Base-by-base conservation (phyloP, 1,140 invertebrate species). In the Pogonomyrmex californicus region DNA sequence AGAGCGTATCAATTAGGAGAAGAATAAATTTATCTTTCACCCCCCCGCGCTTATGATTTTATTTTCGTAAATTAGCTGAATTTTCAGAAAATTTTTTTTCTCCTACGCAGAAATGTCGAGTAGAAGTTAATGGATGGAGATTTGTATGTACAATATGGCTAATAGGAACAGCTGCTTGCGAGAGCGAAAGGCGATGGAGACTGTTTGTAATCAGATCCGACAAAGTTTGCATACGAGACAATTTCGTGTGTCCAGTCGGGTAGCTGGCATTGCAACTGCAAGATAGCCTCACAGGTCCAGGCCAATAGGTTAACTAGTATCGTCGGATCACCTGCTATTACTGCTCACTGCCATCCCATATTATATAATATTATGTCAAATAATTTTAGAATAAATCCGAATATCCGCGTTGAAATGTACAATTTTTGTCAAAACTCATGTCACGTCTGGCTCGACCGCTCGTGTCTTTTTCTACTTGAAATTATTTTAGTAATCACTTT, bases 271-370 rank as follows among this genome's bases (percentile, higher is more conserved):
- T 62, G 63, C 44, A 68, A 56, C 14, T 56, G 38, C 78, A 56
- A 81, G 78, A 81, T 81, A 70, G 78, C 49, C 78, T 81, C 38
- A 38, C 30, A 81, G 49, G 63, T 81, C 47, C 23, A 70, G 78
- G 63, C 49, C 49, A 81, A 81, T 81, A 56, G 49, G 47, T 81
- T 81, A 70, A 81, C 60, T 65, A 65, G 76, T 78, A 44, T 78
- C 56, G 76, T 79, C 76, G 47, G 47, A 79, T 65, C 41, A 65
- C 30, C 63, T 36, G 17, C 75, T 65, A 65, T 65, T 79, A 49
- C 60, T 65, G 33, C 5, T 23, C 44, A 17, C 17, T 6, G 14
- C 14, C 5, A 23, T 33, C 7, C 33, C 38, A 9, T 38, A 54
- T 6, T 38, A 36, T 1, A 54, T 30, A 68, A 47, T 33, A n/a